These are phyloP conservation scores for Drosophila mimetica DNA, from an alignment of 2,888 invertebrate species.

Conservation along the genomic window DNA sequence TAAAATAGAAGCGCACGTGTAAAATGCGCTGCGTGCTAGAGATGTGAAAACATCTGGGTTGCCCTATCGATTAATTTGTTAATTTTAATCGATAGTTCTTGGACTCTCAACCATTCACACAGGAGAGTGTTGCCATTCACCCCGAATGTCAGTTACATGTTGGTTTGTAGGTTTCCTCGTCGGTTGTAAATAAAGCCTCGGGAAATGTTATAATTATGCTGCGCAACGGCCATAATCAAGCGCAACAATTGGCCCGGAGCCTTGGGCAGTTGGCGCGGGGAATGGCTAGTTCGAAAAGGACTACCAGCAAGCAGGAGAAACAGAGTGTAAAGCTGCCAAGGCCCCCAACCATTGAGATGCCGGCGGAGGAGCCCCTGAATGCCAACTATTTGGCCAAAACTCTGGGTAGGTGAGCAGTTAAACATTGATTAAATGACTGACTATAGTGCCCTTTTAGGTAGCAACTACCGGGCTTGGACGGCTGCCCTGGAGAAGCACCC, in stretches of 20 bases:
- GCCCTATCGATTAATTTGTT: background rate
- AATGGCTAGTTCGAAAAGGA: constrained; percentile 32
- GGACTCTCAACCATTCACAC: background rate
- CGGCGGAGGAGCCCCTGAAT: constrained; percentile 59
- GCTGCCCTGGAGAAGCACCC: constrained; percentile 74
- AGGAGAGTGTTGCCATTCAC: background rate
- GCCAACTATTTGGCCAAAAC: constrained; percentile 57
- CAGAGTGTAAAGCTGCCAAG: constrained; percentile 10
- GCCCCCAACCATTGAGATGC: constrained; percentile 22
- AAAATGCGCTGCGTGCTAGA: constrained; percentile 24
- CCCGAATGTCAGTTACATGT: constrained; percentile 18
- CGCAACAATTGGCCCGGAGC: constrained; percentile 36
- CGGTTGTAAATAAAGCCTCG: constrained; percentile 2
- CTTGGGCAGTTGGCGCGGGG: constrained; percentile 31
- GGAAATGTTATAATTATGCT: constrained; percentile 56
- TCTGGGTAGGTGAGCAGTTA: constrained; percentile 50
- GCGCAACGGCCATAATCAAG: constrained; percentile 51
- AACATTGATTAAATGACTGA: background rate
- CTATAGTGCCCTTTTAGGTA: constrained; percentile 47
- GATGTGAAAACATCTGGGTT: background rate
- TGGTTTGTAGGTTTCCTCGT: background rate
- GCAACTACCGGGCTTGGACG: constrained; percentile 71
- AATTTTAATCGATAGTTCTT: background rate
- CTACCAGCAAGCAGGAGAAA: constrained; percentile 24
- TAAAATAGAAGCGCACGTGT: constrained; percentile 60